Evolutionary conservation across 1,140 invertebrate genomes (phyloP).

Genomic region (Triops cancriformis): DNA sequence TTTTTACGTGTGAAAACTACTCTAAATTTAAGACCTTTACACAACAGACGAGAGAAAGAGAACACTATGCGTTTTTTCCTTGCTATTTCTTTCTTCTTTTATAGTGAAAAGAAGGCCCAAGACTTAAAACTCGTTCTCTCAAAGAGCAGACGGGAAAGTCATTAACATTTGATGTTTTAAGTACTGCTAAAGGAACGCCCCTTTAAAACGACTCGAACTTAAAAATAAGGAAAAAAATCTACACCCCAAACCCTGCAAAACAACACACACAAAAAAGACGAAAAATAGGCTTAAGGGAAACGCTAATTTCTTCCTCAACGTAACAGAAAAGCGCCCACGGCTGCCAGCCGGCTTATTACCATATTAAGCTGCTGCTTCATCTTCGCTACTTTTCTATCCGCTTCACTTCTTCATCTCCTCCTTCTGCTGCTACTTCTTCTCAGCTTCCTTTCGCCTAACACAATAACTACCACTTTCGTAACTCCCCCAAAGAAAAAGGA

Average conservation of each 20-base stretch:
- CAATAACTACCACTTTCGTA: neutral
- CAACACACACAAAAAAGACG: neutral
- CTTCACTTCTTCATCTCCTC: neutral
- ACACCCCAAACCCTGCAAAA: too few relatives aligned
- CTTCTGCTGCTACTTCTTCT: neutral
- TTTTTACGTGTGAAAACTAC: too few relatives aligned
- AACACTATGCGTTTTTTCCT: too few relatives aligned
- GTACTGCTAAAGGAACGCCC: too few relatives aligned
- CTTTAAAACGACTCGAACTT: too few relatives aligned
- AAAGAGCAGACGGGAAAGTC: neutral
- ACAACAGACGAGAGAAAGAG: too few relatives aligned
- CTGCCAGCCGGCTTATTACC: neutral
- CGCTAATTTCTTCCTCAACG: too few relatives aligned
- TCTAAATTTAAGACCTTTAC: too few relatives aligned
- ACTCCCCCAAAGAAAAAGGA: neutral
- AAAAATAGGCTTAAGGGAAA: neutral
- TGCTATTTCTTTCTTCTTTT: too few relatives aligned
- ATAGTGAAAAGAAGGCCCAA: neutral
- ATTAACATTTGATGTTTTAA: neutral
- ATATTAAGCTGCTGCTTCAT: neutral
- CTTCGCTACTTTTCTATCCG: too few relatives aligned
- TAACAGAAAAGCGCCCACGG: too few relatives aligned
- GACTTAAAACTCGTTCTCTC: neutral
- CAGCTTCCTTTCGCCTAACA: neutral
- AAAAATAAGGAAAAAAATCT: too few relatives aligned